Conservation (phyloP, 2,888 invertebrate species). For the Zhuqinia jingwanae region DNA sequence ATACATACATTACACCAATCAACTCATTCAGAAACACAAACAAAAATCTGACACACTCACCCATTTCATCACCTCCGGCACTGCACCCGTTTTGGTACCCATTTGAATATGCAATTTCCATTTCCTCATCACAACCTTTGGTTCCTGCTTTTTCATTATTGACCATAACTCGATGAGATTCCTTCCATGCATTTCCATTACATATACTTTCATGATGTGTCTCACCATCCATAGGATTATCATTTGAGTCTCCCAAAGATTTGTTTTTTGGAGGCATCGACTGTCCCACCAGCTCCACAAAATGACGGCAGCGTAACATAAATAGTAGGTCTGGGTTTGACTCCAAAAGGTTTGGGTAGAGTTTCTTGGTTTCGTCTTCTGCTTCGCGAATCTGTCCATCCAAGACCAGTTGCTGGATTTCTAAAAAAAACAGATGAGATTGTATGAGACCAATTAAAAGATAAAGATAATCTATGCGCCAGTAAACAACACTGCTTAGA, state of each 20-base stretch:
- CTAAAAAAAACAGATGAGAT: conserved; percentile 82
- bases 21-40: not conserved
- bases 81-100: conserved; percentile 86
- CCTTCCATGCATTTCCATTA: conserved; percentile 74
- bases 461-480: not conserved
- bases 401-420: conserved; percentile 95
- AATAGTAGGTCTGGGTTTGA: conserved; percentile 95
- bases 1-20: not conserved
- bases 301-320: conserved; percentile 98
- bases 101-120: conserved; percentile 80
- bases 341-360: conserved; percentile 97
- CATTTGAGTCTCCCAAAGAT: conserved; percentile 62
- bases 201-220: conserved; percentile 71
- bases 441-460: not conserved
- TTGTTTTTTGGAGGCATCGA: conserved; percentile 76
- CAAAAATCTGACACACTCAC: conserved; percentile 58
- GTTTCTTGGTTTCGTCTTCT: conserved; percentile 91
- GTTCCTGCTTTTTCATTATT: conserved; percentile 67
- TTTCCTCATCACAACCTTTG: conserved; percentile 78
- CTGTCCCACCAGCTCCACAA: conserved; percentile 95
- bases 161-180: conserved; percentile 61
- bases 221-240: conserved; percentile 66
- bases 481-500: not conserved
- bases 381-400: conserved; percentile 97
- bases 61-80: conserved; percentile 84